These are phyloP conservation scores for Phoenicopterus ruber DNA, from an alignment of 2,113 vertebrate genomes.

Conservation along the genomic window DNA sequence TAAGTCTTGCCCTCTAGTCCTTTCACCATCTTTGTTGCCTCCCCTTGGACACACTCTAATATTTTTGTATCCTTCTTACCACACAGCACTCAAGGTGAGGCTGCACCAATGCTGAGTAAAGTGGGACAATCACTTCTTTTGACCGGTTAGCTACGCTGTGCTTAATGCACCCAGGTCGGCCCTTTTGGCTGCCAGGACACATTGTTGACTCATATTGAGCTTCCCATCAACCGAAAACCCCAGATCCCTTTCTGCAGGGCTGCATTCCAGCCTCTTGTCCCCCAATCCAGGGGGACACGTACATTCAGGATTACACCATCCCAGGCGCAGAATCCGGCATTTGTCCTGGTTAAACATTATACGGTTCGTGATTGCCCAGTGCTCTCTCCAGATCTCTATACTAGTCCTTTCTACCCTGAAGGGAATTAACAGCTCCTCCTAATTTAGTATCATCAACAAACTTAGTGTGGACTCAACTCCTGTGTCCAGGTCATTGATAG, in stretches of 20 bases:
- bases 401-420: not conserved
- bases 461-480: not conserved
- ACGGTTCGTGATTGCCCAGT: not conserved
- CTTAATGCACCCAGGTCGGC: not conserved
- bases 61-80: not conserved
- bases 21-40: not conserved
- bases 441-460: not conserved
- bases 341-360: not conserved
- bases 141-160: rapidly evolving
- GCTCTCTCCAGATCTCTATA: not conserved
- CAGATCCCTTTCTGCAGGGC: not conserved
- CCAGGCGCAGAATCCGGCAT: not conserved
- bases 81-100: not conserved
- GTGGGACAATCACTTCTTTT: not conserved
- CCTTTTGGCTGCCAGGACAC: not conserved
- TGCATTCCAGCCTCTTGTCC: not conserved
- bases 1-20: not conserved
- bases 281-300: not conserved
- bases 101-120: not conserved
- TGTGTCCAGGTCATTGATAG: not conserved
- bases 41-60: not conserved
- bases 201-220: not conserved
- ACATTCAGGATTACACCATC: not conserved
- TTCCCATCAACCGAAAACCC: not conserved
- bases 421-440: not conserved